phyloP scores from a whole-genome alignment of 2,113 vertebrate species.

The Phodopus roborovskii region DNA sequence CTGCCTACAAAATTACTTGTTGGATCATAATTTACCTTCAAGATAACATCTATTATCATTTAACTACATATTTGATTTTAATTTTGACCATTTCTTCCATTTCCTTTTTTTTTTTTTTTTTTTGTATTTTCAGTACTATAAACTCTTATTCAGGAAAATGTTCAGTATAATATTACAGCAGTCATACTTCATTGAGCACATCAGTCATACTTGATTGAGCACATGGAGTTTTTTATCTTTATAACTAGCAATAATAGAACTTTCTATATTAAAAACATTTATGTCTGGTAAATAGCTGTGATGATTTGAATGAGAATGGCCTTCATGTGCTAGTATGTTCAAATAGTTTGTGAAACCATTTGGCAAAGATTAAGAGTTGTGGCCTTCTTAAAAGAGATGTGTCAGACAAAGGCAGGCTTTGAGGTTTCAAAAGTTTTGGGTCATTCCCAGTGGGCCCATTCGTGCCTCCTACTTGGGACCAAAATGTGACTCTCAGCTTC shows the following conservation, averaged over 20 bases:
- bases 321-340: too few species aligned
- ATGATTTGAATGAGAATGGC: background rate
- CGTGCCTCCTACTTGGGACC: background rate
- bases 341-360: background rate
- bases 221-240: background rate
- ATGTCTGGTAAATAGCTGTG: background rate
- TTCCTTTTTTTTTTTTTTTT: background rate
- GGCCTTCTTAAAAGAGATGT: background rate
- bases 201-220: background rate
- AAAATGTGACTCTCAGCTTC: background rate
- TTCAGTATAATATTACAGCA: background rate
- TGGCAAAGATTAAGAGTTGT: background rate
- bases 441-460: too few species aligned
- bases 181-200: background rate
- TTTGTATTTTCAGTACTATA: background rate
- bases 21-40: background rate
- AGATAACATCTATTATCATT: background rate
- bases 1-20: background rate
- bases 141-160: background rate
- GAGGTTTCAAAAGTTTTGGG: background rate
- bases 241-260: background rate
- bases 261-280: background rate
- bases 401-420: background rate
- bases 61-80: background rate
- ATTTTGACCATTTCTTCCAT: background rate